These are phyloP conservation scores for Struthio camelus DNA, from an alignment of 2,113 vertebrate genomes.

Conservation along the genomic window DNA sequence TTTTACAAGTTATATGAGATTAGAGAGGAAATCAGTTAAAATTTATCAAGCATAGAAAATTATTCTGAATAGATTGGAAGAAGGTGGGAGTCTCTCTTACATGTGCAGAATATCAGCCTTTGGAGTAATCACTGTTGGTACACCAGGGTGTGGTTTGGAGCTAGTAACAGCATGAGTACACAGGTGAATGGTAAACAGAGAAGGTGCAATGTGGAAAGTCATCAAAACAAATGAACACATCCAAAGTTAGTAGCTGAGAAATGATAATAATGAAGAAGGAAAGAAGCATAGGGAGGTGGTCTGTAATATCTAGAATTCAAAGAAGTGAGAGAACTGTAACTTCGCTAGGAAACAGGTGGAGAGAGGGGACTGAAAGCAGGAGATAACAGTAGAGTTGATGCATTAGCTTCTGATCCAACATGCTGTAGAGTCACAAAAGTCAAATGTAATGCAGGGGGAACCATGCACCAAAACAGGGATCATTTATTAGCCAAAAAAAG, in stretches of 20 bases:
- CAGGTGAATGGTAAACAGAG: background rate
- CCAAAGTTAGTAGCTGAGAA: background rate
- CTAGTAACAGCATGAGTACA: rapidly evolving
- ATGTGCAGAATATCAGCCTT: background rate
- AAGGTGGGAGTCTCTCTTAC: background rate
- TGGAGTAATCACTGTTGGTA: background rate
- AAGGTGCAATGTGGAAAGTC: background rate
- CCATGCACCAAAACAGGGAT: background rate
- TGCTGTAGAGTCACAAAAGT: background rate
- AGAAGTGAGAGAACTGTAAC: background rate
- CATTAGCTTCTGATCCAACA: background rate
- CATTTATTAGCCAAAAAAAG: background rate
- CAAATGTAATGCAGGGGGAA: background rate
- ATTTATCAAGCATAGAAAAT: background rate
- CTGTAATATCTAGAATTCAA: background rate
- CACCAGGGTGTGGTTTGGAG: background rate
- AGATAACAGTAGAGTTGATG: background rate
- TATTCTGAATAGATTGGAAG: background rate
- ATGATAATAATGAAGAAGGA: background rate
- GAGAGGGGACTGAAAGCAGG: background rate
- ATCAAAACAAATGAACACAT: background rate
- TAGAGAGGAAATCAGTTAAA: background rate
- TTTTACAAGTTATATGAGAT: background rate
- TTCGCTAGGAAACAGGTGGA: background rate
- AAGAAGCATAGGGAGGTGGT: background rate